A percentile compares a stretch with the other conserved stretches of the same genome.
Conservation (phyloP, 2,888 invertebrate species). For the Sphaerolaimus hirsutus region DNA sequence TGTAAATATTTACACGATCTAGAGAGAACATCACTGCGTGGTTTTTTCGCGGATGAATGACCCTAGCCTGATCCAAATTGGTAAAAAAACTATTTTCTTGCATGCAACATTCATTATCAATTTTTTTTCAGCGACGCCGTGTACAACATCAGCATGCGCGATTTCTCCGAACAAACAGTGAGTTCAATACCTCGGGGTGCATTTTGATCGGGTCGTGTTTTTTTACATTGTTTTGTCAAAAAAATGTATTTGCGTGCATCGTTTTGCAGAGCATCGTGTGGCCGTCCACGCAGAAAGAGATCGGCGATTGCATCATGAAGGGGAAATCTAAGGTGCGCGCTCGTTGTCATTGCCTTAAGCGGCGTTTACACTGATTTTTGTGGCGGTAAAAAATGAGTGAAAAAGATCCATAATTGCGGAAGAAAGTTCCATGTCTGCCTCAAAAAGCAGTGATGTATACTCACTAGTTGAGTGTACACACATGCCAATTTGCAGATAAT, state of each 20-base stretch:
- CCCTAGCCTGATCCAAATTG: too few relatives aligned
- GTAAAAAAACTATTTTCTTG: not conserved
- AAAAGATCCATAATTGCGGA: too few relatives aligned
- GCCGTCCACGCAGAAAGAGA: conserved; percentile 7
- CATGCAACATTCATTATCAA: not conserved
- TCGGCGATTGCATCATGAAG: conserved; percentile 8
- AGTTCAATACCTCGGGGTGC: not conserved
- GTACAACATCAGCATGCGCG: conserved; percentile 10
- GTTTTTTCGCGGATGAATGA: too few relatives aligned
- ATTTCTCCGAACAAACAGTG: conserved; percentile 5
- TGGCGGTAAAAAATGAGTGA: too few relatives aligned
- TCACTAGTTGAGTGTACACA: too few relatives aligned
- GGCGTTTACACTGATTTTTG: too few relatives aligned
- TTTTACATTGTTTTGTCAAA: not conserved
- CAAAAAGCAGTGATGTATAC: too few relatives aligned
- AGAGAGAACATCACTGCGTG: too few relatives aligned
- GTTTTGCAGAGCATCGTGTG: conserved; percentile 6
- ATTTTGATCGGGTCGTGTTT: too few relatives aligned
- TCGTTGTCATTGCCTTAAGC: not conserved
- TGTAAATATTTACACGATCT: too few relatives aligned
- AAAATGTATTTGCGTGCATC: not conserved
- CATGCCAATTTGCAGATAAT: too few relatives aligned
- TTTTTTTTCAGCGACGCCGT: conserved; percentile 9
- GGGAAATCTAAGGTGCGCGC: conserved; percentile 3
- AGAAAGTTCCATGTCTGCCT: too few relatives aligned